Percentiles rank a stretch among this genome's conserved stretches.
phyloP scores from a whole-genome alignment of 2,797 vertebrate genomes.

The Tragopan temminckii region DNA sequence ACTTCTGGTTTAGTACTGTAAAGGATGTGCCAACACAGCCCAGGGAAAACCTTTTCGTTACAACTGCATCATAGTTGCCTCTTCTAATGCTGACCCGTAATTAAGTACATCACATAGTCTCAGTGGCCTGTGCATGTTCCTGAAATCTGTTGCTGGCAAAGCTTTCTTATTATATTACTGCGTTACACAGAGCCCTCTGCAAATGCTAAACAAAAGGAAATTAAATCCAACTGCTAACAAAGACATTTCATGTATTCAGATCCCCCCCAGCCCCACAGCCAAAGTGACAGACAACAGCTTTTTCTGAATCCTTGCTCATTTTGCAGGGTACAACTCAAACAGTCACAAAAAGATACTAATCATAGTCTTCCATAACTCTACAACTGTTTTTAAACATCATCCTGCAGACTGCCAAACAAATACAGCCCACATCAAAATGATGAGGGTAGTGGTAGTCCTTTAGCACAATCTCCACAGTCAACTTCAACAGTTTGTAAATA shows the following conservation, averaged over 20 bases:
- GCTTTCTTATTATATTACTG: not conserved
- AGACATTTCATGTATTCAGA: not conserved
- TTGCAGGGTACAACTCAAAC: not conserved
- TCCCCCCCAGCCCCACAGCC: not conserved
- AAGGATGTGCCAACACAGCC: not conserved
- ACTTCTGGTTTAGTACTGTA: not conserved
- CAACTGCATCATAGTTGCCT: not conserved
- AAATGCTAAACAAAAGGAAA: slow-evolving; percentile 47
- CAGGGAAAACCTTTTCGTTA: not conserved
- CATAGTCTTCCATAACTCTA: not conserved
- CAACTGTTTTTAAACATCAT: not conserved
- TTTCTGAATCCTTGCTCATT: not conserved
- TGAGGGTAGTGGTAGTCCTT: not conserved
- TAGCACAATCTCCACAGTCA: not conserved
- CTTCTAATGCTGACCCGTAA: not conserved
- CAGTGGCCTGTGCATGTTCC: not conserved
- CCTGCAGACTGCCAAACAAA: not conserved
- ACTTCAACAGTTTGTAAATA: not conserved
- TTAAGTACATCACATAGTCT: not conserved
- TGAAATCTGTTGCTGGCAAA: not conserved
- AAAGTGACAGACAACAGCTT: slow-evolving; percentile 24
- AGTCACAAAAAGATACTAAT: not conserved
- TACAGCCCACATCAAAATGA: not conserved
- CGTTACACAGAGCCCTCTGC: not conserved
- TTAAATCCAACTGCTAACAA: slow-evolving; percentile 18